A percentile compares a stretch with the other conserved stretches of the same genome.
Conservation (phyloP, 2,113 vertebrate genomes). For the Sebastes schlegelii region DNA sequence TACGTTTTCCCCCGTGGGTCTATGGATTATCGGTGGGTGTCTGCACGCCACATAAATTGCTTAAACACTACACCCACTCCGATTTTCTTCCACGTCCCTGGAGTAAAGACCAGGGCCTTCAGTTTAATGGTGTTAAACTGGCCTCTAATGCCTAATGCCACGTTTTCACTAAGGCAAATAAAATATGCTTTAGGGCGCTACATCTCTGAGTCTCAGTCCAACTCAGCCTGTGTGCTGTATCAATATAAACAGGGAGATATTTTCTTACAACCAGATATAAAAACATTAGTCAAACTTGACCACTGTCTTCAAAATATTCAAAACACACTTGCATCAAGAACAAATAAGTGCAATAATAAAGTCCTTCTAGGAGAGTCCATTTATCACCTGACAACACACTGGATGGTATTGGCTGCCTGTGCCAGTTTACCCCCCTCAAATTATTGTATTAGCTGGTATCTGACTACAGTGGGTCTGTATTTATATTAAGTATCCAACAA, state of each 20-base stretch:
- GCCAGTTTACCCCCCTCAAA: neutral
- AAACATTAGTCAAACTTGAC: neutral
- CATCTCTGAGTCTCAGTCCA: neutral
- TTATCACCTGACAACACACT: slow-evolving; percentile 2
- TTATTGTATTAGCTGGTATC: neutral
- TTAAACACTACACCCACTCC: slow-evolving; percentile 39
- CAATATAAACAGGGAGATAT: neutral
- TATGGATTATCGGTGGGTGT: slow-evolving; percentile 35
- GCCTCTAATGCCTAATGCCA: neutral
- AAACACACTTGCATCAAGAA: neutral
- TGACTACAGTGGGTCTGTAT: neutral
- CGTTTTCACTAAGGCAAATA: neutral
- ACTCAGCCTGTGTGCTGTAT: neutral
- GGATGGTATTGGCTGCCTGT: neutral
- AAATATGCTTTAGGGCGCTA: slow-evolving; percentile 3
- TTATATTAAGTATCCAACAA: neutral
- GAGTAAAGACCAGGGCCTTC: slow-evolving; percentile 27
- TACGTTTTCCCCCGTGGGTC: slow-evolving; percentile 27
- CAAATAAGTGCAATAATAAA: neutral
- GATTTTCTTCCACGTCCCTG: slow-evolving; percentile 14
- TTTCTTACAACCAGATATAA: neutral
- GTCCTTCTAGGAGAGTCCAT: neutral
- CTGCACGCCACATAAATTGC: slow-evolving; percentile 49
- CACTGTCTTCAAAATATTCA: neutral
- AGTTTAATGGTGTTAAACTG: slow-evolving; percentile 56